These are phyloP conservation scores for Telmatherina bonti DNA, from an alignment of 2,797 vertebrate genomes.

Conservation along the genomic window DNA sequence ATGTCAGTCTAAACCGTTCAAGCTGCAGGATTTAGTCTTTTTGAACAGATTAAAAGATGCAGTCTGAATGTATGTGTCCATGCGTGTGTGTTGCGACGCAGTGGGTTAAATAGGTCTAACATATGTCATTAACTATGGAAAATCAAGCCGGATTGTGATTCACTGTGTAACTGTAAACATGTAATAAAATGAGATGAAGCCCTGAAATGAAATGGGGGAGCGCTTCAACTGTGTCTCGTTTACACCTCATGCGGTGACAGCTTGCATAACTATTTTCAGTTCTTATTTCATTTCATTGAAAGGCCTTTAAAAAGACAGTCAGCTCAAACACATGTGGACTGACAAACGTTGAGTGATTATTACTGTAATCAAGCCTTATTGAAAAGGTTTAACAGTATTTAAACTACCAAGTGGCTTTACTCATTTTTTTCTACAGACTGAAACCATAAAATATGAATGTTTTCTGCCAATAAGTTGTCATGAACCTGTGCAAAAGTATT, in stretches of 20 bases:
- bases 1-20: constrained; percentile 21
- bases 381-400: background rate
- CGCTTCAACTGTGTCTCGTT: constrained; percentile 19
- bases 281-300: constrained; percentile 11
- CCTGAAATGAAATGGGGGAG: constrained; percentile 2
- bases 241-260: constrained; percentile 11
- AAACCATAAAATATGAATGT: background rate
- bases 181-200: constrained; percentile 8
- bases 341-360: no score
- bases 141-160: constrained; percentile 12
- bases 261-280: constrained; percentile 5
- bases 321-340: background rate
- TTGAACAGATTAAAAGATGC: constrained; percentile 4
- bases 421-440: background rate
- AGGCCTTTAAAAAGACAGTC: background rate
- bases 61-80: background rate
- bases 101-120: background rate
- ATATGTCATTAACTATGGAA: constrained; percentile 1
- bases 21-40: constrained; percentile 4
- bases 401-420: background rate
- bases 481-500: background rate
- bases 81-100: background rate
- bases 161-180: constrained; percentile 29
- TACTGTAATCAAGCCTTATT: no score
- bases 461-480: background rate